These are phyloP conservation scores for Hymenopus coronatus DNA, from an alignment of 2,888 invertebrate genomes.

Conservation along the genomic window DNA sequence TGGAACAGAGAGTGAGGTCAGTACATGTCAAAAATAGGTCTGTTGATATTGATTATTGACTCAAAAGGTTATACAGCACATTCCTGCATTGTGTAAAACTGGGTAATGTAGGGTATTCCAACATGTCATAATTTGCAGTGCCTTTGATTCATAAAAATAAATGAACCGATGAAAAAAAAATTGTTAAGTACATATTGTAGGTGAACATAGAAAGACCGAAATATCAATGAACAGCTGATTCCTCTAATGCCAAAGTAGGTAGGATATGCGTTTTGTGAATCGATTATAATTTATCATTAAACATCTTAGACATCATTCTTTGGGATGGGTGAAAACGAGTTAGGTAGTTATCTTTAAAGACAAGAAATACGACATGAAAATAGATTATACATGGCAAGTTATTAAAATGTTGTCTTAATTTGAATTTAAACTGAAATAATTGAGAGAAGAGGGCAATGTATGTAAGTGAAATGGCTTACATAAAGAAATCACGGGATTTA, in stretches of 20 bases:
- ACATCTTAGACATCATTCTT: no score
- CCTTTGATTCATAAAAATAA: not conserved
- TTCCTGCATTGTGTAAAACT: constrained; percentile 7
- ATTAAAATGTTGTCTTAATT: no score
- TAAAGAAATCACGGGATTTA: no score
- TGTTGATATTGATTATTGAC: constrained; percentile 30
- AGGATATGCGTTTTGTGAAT: not conserved
- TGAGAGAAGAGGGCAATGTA: no score
- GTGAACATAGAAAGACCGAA: not conserved
- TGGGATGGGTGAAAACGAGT: no score
- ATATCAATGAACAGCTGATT: not conserved
- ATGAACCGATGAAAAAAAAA: not conserved
- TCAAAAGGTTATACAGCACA: constrained; percentile 7
- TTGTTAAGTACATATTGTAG: not conserved
- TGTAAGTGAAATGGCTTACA: no score
- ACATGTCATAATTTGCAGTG: not conserved
- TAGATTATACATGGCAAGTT: no score
- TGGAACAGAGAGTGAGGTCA: constrained; percentile 31
- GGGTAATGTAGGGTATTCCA: not conserved
- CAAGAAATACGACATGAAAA: no score
- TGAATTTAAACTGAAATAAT: no score
- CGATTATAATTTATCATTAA: no score
- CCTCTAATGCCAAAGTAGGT: not conserved
- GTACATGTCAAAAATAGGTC: constrained; percentile 14
- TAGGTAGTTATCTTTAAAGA: no score